These are phyloP conservation scores for Polyergus mexicanus DNA, from an alignment of 1,140 invertebrate species.

Conservation along the genomic window DNA sequence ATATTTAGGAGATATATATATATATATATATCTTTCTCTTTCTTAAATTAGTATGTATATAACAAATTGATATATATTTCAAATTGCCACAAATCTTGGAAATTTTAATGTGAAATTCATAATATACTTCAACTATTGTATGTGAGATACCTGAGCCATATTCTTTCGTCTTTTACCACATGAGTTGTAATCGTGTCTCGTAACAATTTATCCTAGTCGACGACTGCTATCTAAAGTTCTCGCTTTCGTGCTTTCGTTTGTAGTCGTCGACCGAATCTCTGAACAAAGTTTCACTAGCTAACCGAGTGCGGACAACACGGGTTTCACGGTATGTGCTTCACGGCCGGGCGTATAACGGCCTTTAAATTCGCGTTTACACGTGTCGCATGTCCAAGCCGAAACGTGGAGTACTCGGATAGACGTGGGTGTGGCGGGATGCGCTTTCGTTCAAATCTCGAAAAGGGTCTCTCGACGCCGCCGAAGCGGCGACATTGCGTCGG, in stretches of 20 bases:
- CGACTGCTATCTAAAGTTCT: constrained; percentile 11
- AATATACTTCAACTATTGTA: not conserved
- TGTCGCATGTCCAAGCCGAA: constrained; percentile 26
- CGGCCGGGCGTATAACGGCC: constrained; percentile 11
- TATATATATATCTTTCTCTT: no score
- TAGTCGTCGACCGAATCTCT: constrained; percentile 43
- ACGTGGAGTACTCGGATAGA: not conserved
- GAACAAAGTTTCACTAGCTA: constrained; percentile 21
- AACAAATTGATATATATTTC: no score
- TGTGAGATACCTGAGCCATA: no score
- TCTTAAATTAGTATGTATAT: no score
- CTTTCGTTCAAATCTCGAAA: constrained; percentile 10
- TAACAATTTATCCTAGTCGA: constrained; percentile 6
- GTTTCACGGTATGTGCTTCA: constrained; percentile 15
- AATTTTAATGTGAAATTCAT: not conserved
- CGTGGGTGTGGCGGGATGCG: not conserved
- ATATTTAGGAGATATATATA: not conserved
- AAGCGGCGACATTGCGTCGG: constrained; percentile 6
- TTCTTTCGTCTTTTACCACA: not conserved
- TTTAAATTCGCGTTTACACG: constrained; percentile 61
- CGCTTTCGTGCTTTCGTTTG: constrained; percentile 3
- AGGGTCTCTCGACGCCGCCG: not conserved
- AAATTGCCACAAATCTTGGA: no score
- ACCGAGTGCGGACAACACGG: not conserved
- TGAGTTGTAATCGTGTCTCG: not conserved